These are phyloP conservation scores for Orycteropus afer DNA, from an alignment of 2,113 vertebrate species.

Conservation along the genomic window DNA sequence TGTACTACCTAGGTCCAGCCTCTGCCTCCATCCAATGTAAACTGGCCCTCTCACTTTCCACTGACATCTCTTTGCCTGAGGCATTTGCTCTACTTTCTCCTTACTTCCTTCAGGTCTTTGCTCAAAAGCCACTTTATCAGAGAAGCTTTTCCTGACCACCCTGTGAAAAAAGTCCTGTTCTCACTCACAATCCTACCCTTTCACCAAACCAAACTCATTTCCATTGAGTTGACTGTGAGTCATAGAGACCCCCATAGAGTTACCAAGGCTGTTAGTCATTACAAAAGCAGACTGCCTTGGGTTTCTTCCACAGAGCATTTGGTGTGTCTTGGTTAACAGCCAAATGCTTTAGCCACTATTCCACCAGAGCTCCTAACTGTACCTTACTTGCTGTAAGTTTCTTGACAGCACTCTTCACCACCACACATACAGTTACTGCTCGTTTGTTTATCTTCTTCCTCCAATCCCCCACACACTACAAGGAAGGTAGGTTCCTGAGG, in stretches of 20 bases:
- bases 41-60: not conserved
- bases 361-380: too few relatives aligned
- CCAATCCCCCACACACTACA: not conserved
- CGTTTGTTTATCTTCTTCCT: not conserved
- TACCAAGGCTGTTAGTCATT: too few relatives aligned
- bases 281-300: too few relatives aligned
- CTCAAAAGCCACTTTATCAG: not conserved
- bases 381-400: not conserved
- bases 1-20: not conserved
- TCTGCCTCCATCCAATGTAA: not conserved
- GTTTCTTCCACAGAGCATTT: too few relatives aligned
- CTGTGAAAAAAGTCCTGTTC: accelerated
- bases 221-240: too few relatives aligned
- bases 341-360: too few relatives aligned
- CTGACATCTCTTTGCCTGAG: not conserved
- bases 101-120: not conserved
- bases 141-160: not conserved
- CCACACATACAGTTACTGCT: not conserved
- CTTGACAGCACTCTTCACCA: not conserved
- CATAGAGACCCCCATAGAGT: too few relatives aligned
- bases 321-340: too few relatives aligned
- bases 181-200: accelerated
- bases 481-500: not conserved
- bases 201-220: too few relatives aligned
- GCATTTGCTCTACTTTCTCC: accelerated